Evolutionary conservation across 2,888 invertebrate species (phyloP).

Genomic region (Micoletzkya japonica): DNA sequence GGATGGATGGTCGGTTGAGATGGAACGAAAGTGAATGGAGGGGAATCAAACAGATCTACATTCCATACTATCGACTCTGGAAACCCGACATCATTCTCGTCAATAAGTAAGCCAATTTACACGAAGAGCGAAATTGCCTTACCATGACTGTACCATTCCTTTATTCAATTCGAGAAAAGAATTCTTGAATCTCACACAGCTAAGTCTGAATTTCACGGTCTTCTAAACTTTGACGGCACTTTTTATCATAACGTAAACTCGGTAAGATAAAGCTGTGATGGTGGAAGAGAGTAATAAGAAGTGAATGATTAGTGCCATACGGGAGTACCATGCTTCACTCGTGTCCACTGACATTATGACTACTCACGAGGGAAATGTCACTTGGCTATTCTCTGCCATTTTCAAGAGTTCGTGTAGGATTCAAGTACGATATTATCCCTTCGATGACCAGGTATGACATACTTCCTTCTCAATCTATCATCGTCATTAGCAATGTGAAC

Average conservation of each 20-base stretch:
- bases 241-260: too few relatives aligned
- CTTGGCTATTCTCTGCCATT: conserved; percentile 70
- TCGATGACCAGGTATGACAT: conserved; percentile 66
- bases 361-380: conserved; percentile 69
- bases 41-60: conserved; percentile 60
- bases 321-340: conserved; percentile 66
- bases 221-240: too few relatives aligned
- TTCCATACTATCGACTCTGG: conserved; percentile 61
- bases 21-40: conserved; percentile 54
- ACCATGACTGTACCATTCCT: too few relatives aligned
- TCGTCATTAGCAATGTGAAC: conserved; percentile 67
- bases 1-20: conserved; percentile 51
- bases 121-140: too few relatives aligned
- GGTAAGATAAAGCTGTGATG: too few relatives aligned
- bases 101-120: conserved; percentile 51
- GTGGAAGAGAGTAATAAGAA: too few relatives aligned
- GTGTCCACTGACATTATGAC: conserved; percentile 70
- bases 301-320: conserved; percentile 61
- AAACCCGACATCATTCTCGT: conserved; percentile 62
- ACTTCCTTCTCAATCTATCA: not conserved
- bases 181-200: too few relatives aligned
- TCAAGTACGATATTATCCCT: conserved; percentile 70
- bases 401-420: conserved; percentile 70
- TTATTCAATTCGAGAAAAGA: too few relatives aligned
- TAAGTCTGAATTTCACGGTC: too few relatives aligned